Evolutionary conservation across 2,888 invertebrate species (phyloP).

Genomic region (Lithophane ornitopus): DNA sequence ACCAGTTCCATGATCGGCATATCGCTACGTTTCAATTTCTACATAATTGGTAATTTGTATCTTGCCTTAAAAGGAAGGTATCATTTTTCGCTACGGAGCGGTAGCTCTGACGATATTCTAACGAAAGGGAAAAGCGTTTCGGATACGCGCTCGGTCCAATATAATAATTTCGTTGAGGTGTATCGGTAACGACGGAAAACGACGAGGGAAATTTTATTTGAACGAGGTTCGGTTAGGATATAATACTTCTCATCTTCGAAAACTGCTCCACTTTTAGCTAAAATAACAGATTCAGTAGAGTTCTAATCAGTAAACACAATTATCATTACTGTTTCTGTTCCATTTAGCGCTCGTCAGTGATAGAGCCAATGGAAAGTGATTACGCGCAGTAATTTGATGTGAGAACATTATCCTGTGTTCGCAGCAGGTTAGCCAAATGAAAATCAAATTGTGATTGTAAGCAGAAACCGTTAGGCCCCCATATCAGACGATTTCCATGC

Average conservation of each 20-base stretch:
- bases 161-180: conserved; percentile 47
- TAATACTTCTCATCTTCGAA: conserved; percentile 20
- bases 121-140: conserved; percentile 36
- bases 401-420: conserved; percentile 54
- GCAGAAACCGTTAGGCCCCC: conserved; percentile 57
- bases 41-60: conserved; percentile 38
- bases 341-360: conserved; percentile 29
- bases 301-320: conserved; percentile 37
- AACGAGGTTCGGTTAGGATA: conserved; percentile 17
- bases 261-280: conserved; percentile 11
- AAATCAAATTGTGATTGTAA: conserved; percentile 63
- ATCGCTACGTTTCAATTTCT: conserved; percentile 32
- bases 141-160: conserved; percentile 36
- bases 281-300: conserved; percentile 16
- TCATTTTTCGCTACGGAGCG: conserved; percentile 32
- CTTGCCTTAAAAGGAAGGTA: conserved; percentile 16
- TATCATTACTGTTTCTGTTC: conserved; percentile 40
- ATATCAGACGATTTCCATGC: conserved; percentile 59
- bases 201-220: conserved; percentile 36
- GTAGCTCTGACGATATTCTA: conserved; percentile 29
- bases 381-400: conserved; percentile 55
- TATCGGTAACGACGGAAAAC: conserved; percentile 33
- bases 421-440: conserved; percentile 58
- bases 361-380: conserved; percentile 49
- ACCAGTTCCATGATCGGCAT: neutral